phyloP scores from a whole-genome alignment of 2,888 invertebrate genomes.

The Idaea straminata region DNA sequence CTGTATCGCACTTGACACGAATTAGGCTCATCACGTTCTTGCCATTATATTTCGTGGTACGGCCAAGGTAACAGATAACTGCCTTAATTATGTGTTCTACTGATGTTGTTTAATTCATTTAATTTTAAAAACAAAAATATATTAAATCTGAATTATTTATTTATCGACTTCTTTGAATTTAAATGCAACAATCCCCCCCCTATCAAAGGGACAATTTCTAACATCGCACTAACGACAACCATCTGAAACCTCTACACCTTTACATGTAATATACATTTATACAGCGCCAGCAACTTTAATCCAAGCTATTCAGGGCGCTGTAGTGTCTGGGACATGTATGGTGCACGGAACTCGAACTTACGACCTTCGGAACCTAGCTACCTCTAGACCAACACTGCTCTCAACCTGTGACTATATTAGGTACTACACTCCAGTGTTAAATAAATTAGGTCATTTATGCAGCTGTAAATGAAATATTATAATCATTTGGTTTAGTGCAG shows the following conservation, averaged over 20 bases:
- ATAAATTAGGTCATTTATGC: neutral
- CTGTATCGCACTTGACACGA: neutral
- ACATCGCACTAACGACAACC: too few relatives aligned
- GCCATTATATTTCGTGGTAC: slow-evolving; percentile 4
- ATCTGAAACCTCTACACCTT: too few relatives aligned
- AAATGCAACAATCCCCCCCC: too few relatives aligned
- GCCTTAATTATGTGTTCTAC: slow-evolving; percentile 3
- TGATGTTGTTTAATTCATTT: neutral
- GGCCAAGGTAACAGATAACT: slow-evolving; percentile 23
- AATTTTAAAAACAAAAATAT: neutral
- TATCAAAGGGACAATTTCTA: too few relatives aligned
- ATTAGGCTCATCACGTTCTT: slow-evolving; percentile 1
- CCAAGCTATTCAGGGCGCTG: too few relatives aligned
- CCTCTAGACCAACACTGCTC: too few relatives aligned
- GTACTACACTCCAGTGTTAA: neutral
- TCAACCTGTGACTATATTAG: too few relatives aligned
- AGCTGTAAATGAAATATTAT: neutral
- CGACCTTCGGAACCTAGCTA: too few relatives aligned
- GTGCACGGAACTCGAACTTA: too few relatives aligned
- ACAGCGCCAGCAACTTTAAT: too few relatives aligned
- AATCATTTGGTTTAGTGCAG: neutral
- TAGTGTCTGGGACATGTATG: too few relatives aligned
- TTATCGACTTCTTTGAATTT: neutral
- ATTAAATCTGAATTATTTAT: neutral
- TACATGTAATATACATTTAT: too few relatives aligned